Percentiles rank a stretch among this genome's conserved stretches.
Evolutionary conservation across 1,140 invertebrate species (phyloP).

Genomic region (Drosophila gunungcola): DNA sequence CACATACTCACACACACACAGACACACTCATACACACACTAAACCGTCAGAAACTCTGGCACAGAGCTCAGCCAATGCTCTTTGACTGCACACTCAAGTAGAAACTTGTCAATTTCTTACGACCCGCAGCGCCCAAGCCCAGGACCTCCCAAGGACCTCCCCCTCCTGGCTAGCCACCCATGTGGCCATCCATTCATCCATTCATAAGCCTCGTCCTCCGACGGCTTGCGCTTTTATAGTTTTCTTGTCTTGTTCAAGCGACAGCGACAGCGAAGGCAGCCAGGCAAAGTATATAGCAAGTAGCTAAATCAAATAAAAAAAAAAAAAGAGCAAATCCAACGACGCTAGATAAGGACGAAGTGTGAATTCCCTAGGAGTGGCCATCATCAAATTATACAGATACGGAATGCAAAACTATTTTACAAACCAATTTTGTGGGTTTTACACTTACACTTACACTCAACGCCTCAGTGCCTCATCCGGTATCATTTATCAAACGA

Average conservation of each 20-base stretch:
- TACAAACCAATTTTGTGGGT: conserved; percentile 3
- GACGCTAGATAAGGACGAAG: conserved; percentile 28
- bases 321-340: background rate
- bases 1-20: conserved; percentile 8
- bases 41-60: background rate
- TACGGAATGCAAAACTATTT: conserved; percentile 1
- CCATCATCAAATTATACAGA: background rate
- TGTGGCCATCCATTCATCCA: conserved; percentile 14
- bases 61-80: conserved; percentile 47
- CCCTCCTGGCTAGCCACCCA: background rate
- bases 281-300: conserved; percentile 3
- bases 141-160: background rate
- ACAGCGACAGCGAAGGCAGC: background rate
- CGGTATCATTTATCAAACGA: background rate
- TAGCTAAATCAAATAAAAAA: conserved; percentile 60
- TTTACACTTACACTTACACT: no score
- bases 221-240: conserved; percentile 66
- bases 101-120: conserved; percentile 78
- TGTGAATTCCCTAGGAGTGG: conserved; percentile 12
- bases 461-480: background rate
- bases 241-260: conserved; percentile 70
- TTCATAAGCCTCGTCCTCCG: conserved; percentile 13
- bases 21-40: background rate
- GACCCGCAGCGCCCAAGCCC: conserved; percentile 17
- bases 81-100: conserved; percentile 80